Evolutionary conservation across 2,888 invertebrate species (phyloP).

Genomic region (Flexamia atlantica): DNA sequence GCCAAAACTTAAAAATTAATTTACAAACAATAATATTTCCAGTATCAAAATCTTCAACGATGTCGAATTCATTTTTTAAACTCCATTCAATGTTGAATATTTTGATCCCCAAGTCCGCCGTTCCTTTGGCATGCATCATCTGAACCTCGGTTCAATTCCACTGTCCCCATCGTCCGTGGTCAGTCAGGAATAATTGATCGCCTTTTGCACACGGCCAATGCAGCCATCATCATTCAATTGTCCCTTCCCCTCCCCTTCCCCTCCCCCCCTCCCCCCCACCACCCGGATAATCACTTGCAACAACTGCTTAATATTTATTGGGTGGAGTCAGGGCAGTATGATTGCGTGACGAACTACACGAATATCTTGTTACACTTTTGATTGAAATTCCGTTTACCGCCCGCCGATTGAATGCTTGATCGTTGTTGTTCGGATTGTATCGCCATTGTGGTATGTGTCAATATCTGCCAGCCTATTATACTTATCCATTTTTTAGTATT

Average conservation of each 20-base stretch:
- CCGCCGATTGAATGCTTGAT: neutral
- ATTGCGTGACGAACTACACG: neutral
- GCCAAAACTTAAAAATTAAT: no score
- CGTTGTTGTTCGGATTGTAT: no score
- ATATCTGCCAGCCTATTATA: no score
- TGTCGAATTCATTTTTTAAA: no score
- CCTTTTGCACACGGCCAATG: slow-evolving; percentile 11
- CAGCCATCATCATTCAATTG: slow-evolving; percentile 39
- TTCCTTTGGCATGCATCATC: no score
- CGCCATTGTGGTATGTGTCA: no score
- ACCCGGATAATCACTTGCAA: neutral
- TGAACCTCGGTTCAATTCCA: neutral
- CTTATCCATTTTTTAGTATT: no score
- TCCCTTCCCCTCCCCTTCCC: neutral
- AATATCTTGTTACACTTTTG: slow-evolving; percentile 9
- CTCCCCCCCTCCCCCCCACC: neutral
- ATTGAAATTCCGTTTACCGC: neutral
- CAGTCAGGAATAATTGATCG: slow-evolving; percentile 11
- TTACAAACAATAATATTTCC: no score
- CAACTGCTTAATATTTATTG: slow-evolving; percentile 35
- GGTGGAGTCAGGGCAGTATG: neutral
- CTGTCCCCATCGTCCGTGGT: neutral
- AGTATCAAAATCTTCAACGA: no score
- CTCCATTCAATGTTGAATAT: no score
- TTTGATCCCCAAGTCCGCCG: no score